Evolutionary conservation across 2,888 invertebrate species (phyloP), one percentile per base, ranked within the genome.

Genomic region (Cheilosia soror): DNA sequence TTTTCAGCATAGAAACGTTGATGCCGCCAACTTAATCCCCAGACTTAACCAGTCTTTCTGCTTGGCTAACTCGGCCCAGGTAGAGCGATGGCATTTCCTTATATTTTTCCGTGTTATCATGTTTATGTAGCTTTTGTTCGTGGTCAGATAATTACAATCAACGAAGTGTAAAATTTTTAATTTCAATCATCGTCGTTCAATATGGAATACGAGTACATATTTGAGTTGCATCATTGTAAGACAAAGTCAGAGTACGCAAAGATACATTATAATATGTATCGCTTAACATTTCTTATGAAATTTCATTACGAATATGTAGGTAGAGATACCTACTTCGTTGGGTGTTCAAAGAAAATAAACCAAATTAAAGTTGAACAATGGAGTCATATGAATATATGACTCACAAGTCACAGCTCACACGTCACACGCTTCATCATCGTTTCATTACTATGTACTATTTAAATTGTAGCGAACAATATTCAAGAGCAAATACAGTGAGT

Each of bases 131-230:
- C 37, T 47, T 71, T 85, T 65, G 57, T 73, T 73, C 78, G 86
- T 73, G 77, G 82, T 73, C 82, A 86, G 63, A 86, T 82, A 86
- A 82, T 78, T 82, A 86, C 69, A 72, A 63, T 68, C 86, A 86
- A 42, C 86, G 77, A 73, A 82, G 86, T 86, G 82, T 86, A 86
- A 78, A 82, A 77, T 82, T 86, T 86, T 78, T 68, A 86, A 77
- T 86, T 82, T 31, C 62, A 81, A 63, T 72, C 65, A 68, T 57
- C 76, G 27, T 47, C 75, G 40, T 69, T 9, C 63, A 37, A 44
- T 66, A 71, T 55, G 33, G 31, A 29, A 37, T 47, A 58, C 33
- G 15, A 3, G 33, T 11, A 29, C n/a, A 6, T 9, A 49, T 72
- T 15, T 47, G 31, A 47, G 60, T 85, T 85, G 71, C 81, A 85